Percentiles rank a stretch among this genome's conserved stretches.
These are phyloP conservation scores for Sciurus niger DNA, from an alignment of 2,113 vertebrate species.

Conservation along the genomic window DNA sequence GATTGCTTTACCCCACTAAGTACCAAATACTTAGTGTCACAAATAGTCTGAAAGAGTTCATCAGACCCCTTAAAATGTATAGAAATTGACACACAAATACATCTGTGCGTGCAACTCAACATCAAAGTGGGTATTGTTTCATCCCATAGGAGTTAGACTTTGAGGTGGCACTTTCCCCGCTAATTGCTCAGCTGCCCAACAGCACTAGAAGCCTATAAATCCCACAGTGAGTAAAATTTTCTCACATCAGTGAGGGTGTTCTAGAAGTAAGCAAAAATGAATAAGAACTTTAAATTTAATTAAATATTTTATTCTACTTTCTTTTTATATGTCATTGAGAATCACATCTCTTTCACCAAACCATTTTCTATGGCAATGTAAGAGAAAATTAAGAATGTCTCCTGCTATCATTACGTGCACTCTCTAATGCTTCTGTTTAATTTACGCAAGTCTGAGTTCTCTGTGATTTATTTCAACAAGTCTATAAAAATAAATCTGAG, in stretches of 20 bases:
- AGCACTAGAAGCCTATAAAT: not conserved
- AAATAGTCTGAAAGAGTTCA: not conserved
- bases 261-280: constrained; percentile 19
- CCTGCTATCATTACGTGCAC: not conserved
- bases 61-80: not conserved
- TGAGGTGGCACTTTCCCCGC: not conserved
- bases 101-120: not conserved
- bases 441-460: constrained; percentile 49
- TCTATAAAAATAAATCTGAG: constrained; percentile 59
- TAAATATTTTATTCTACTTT: not conserved
- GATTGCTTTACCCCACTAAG: not conserved
- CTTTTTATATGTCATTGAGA: constrained; percentile 5
- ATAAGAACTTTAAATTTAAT: not conserved
- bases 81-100: not conserved
- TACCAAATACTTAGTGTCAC: not conserved
- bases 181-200: not conserved
- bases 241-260: not conserved
- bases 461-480: constrained; percentile 40
- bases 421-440: constrained; percentile 59
- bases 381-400: not conserved
- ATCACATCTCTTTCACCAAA: not conserved
- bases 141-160: not conserved
- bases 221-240: not conserved
- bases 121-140: not conserved
- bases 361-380: not conserved